Evolutionary conservation across 2,113 vertebrate genomes (phyloP).

Genomic region (Tympanuchus pallidicinctus): DNA sequence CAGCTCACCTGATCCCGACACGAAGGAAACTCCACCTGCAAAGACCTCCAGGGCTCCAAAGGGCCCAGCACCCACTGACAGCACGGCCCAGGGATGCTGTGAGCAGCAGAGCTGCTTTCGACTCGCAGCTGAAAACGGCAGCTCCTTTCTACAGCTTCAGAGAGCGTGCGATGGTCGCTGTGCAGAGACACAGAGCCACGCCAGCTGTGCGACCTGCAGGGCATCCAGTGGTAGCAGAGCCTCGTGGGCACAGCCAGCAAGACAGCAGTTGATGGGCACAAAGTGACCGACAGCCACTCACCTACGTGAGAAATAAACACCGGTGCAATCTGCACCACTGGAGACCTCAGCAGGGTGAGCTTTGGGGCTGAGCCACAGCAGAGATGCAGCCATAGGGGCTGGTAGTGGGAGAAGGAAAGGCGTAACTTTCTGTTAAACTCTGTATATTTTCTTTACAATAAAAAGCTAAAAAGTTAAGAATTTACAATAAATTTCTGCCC

Average conservation of each 20-base stretch:
- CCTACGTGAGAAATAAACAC: neutral
- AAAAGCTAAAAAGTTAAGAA: constrained; percentile 71
- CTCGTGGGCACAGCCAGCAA: neutral
- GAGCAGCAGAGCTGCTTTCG: neutral
- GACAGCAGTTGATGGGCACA: accelerated
- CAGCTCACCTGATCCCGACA: neutral
- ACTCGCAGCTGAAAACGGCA: neutral
- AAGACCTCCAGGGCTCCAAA: neutral
- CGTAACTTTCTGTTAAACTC: constrained; percentile 68
- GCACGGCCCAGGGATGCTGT: neutral
- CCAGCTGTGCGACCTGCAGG: neutral
- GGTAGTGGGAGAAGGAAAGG: constrained; percentile 40
- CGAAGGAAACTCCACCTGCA: neutral
- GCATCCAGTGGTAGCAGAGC: neutral
- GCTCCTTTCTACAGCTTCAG: neutral
- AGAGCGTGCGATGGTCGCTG: neutral
- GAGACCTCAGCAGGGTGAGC: neutral
- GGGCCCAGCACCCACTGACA: neutral
- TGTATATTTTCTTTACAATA: constrained; percentile 74
- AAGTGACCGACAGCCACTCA: neutral
- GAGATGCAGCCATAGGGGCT: neutral
- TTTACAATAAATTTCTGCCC: constrained; percentile 65
- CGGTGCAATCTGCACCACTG: neutral
- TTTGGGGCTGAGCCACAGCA: neutral
- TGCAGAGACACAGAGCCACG: accelerated